Base-by-base conservation (phyloP, 2,797 vertebrate species). In the Synaphobranchus kaupii region DNA sequence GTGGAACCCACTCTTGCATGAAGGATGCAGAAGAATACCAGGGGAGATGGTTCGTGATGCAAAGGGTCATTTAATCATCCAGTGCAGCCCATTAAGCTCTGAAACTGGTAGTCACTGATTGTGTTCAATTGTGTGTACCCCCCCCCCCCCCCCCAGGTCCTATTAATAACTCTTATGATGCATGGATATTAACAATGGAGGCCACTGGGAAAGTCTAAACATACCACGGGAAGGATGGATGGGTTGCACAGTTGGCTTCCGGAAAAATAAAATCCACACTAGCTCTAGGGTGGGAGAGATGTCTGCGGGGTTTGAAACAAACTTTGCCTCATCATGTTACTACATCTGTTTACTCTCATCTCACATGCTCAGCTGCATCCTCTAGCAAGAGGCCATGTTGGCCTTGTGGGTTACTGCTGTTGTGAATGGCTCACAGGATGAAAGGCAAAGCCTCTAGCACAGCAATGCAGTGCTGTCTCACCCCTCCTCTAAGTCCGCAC, bases 121-220 rank as follows among this genome's bases (percentile, higher is more conserved):
- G 25, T 9, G 47, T 50, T 81, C 47, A 81, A 50, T 22, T 25
- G 8, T 50, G 44, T 80, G 76, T 3, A 25, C 34, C 5, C 10
- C 68, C 31, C n/a, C 4, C 7, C 71, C 71, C 15, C 71, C 71
- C 39, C 10, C 47, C 47, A 25, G 25, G 4, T 44, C 44, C 17
- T 80, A 80, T 80, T 48, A 80, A 80, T 80, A 80, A 20, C 44
- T 80, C 44, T 48, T 8, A 80, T 80, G 76, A 80, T 48, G 44
- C 34, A 48, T 80, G 39, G 44, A 47, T 48, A 50, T 48, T 48
- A 80, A 80, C 76, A 25, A 48, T n/a, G 44, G 20, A 80, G 25
- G 47, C 76, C 39, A n/a, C 7, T 25, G 39, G 22, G 76, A 80
- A 44, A 80, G 20, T 80, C 47, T 47, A 25, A 80, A 50, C 39